Evolutionary conservation across 2,113 vertebrate genomes (phyloP).

Genomic region (Odontesthes bonariensis): DNA sequence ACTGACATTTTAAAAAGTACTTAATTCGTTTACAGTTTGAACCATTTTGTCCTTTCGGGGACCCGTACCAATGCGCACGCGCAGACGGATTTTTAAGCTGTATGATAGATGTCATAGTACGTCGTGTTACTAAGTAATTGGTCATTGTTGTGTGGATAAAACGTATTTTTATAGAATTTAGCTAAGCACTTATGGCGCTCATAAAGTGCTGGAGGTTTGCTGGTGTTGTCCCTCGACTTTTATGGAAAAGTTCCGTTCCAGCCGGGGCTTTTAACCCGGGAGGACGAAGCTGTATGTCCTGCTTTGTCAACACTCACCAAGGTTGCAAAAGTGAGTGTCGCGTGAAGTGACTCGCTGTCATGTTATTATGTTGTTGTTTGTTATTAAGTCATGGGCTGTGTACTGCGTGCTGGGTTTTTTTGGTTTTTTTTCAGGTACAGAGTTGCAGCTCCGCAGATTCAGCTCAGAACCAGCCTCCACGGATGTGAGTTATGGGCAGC

Average conservation of each 20-base stretch:
- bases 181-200: constrained; percentile 69
- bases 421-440: constrained; percentile 34
- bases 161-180: neutral
- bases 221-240: constrained; percentile 43
- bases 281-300: constrained; percentile 38
- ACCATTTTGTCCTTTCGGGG: constrained; percentile 38
- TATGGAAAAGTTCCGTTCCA: constrained; percentile 42
- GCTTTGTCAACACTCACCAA: constrained; percentile 24
- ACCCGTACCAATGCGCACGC: constrained; percentile 58
- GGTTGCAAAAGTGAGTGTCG: constrained; percentile 58
- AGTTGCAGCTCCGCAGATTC: constrained; percentile 65
- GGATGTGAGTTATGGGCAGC: constrained; percentile 85
- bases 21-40: neutral
- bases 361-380: neutral
- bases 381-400: neutral
- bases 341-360: neutral
- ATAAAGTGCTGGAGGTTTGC: constrained; percentile 58
- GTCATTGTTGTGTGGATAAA: neutral
- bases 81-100: neutral
- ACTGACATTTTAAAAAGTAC: neutral
- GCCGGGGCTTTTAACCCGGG: constrained; percentile 21
- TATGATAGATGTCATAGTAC: neutral
- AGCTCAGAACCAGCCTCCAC: constrained; percentile 61
- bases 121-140: too few relatives aligned
- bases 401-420: neutral